phyloP scores from a whole-genome alignment of 2,797 vertebrate genomes.

The Anableps anableps region DNA sequence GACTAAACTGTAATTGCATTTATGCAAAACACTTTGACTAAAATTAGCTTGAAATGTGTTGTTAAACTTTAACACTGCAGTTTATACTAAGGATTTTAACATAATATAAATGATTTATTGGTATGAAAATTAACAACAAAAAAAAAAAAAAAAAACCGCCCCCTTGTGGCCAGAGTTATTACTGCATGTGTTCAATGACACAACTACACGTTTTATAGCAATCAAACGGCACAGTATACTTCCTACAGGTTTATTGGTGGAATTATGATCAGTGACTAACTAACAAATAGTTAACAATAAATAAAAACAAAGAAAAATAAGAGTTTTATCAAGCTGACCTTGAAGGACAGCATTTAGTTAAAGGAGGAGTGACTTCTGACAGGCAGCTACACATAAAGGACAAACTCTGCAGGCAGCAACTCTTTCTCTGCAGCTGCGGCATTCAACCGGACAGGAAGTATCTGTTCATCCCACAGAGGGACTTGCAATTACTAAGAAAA shows the following conservation, averaged over 20 bases:
- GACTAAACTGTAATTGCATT: not conserved
- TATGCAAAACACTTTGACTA: not conserved
- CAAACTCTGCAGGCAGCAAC: not conserved
- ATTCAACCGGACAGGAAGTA: not conserved
- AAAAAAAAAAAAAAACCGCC: constrained; percentile 23
- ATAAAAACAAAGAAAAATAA: fast-evolving
- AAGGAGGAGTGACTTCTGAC: constrained; percentile 8
- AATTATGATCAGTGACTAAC: fast-evolving
- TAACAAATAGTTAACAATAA: not conserved
- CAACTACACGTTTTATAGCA: not conserved
- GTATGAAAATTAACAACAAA: no score
- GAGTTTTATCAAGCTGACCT: constrained; percentile 63
- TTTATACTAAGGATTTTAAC: not conserved
- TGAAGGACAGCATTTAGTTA: constrained; percentile 40
- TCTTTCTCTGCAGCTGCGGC: not conserved
- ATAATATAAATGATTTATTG: not conserved
- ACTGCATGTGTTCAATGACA: constrained; percentile 17
- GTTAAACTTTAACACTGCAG: not conserved
- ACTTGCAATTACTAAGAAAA: not conserved
- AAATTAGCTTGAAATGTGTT: not conserved
- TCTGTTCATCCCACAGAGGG: not conserved
- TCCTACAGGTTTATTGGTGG: not conserved
- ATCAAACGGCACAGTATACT: not conserved
- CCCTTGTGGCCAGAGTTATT: constrained; percentile 41
- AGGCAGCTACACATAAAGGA: not conserved